These are phyloP conservation scores for Falco columbarius DNA, from an alignment of 2,797 vertebrate species.

Conservation along the genomic window DNA sequence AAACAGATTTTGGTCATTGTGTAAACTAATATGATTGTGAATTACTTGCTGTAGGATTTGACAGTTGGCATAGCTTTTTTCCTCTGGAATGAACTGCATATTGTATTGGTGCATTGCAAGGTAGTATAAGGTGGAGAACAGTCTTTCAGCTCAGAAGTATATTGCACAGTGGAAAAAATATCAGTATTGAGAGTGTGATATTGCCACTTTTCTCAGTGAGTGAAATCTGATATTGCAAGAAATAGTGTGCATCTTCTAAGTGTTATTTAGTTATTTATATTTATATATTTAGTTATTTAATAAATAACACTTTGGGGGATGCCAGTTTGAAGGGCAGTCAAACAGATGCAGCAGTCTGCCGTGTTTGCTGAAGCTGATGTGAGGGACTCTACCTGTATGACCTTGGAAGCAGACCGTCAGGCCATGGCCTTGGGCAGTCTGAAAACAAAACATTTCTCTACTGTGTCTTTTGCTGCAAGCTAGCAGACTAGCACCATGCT, in stretches of 20 bases:
- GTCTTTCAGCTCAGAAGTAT: neutral
- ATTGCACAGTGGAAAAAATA: neutral
- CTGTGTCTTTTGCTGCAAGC: neutral
- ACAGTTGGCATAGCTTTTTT: neutral
- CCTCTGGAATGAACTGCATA: neutral
- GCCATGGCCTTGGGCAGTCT: neutral
- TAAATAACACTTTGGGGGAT: neutral
- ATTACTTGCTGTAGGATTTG: neutral
- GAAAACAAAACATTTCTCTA: neutral
- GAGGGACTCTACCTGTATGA: neutral
- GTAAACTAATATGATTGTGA: neutral
- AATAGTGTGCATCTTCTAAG: neutral
- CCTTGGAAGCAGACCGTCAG: neutral
- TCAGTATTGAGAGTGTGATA: accelerated
- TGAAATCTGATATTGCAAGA: neutral
- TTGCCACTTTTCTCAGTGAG: neutral
- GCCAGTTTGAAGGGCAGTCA: neutral
- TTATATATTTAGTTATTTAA: too few species aligned
- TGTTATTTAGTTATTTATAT: too few species aligned
- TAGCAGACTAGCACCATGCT: neutral
- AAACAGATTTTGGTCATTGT: neutral
- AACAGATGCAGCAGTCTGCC: neutral
- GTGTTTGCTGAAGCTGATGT: accelerated
- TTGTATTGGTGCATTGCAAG: neutral
- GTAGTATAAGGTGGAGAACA: neutral